Conservation (phyloP, 2,797 vertebrate genomes). For the Momotus momota region DNA sequence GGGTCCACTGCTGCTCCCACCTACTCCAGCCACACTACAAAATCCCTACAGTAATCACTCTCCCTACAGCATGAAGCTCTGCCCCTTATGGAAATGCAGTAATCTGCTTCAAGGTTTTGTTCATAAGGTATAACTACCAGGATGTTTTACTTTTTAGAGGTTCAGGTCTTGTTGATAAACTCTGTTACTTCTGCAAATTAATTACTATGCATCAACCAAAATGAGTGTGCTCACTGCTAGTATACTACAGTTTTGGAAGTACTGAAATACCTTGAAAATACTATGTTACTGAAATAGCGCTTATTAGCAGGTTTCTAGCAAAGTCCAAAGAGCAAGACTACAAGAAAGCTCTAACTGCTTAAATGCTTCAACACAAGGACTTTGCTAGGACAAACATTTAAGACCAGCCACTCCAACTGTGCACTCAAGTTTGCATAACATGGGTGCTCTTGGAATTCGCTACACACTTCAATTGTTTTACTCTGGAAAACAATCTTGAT, state of each 20-base stretch:
- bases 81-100: accelerated
- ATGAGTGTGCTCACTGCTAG: accelerated
- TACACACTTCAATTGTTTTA: background rate
- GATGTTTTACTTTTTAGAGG: background rate
- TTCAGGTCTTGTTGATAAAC: background rate
- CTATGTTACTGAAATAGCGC: background rate
- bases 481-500: background rate
- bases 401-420: background rate
- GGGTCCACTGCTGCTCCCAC: background rate
- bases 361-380: background rate
- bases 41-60: accelerated
- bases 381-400: background rate
- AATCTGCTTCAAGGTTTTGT: background rate
- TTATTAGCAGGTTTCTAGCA: background rate
- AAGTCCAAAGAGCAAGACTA: background rate
- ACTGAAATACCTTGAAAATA: background rate
- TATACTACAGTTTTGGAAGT: background rate
- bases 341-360: background rate
- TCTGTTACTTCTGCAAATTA: background rate
- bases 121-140: background rate
- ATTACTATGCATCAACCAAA: background rate
- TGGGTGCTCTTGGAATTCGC: background rate
- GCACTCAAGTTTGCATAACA: background rate
- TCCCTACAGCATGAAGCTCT: background rate
- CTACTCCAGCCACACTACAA: background rate